Base-by-base conservation (phyloP, 2,797 vertebrate genomes). In the Microctenopoma lineatum region DNA sequence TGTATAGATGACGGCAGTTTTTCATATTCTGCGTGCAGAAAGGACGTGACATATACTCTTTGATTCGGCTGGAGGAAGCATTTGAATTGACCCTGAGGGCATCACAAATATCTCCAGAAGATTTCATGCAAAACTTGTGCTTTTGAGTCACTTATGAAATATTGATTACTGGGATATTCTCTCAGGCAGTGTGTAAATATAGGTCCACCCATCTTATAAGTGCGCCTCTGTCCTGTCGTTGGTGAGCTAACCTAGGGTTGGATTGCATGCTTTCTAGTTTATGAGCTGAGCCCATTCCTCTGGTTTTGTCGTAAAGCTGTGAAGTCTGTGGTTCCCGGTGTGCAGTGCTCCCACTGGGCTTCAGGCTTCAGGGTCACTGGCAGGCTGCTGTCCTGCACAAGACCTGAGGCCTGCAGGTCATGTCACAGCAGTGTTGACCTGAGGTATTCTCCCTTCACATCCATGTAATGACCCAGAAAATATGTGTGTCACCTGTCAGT, bases 401-500 rank as follows among this genome's bases (percentile, higher is more conserved):
- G 66, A 48, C 71, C 15, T 53, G 55, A 70, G 72, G 48, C 57
- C 27, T n/a, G 53, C 41, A 52, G 60, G 67, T 67, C 77, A 69
- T 45, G 62, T 60, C 71, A 59, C 46, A 13, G 67, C 48, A 8
- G 62, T 1, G 60, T 21, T 79, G 70, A 78, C 82, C 82, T 16
- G 11, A 56, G 38, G 4, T 29, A 77, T 57, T 47, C 66, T 73
- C 54, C 59, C 71, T 73, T 71, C 13, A 54, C 64, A 7, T 57
- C 48, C 11, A 0, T 63, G 44, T 57, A 77, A 48, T 50, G 82
- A 86, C 84, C 81, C 48, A 11, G 62, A 82, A 87, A 83, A 80
- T 78, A 83, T 61, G 70, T 36, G 69, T 77, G 83, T 84, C 79
- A 64, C 2, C 71, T 70, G 56, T 70, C 75, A 70, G 79, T 34